These are phyloP conservation scores for Drosophila sturtevanti DNA, from an alignment of 1,140 invertebrate species.

Conservation along the genomic window DNA sequence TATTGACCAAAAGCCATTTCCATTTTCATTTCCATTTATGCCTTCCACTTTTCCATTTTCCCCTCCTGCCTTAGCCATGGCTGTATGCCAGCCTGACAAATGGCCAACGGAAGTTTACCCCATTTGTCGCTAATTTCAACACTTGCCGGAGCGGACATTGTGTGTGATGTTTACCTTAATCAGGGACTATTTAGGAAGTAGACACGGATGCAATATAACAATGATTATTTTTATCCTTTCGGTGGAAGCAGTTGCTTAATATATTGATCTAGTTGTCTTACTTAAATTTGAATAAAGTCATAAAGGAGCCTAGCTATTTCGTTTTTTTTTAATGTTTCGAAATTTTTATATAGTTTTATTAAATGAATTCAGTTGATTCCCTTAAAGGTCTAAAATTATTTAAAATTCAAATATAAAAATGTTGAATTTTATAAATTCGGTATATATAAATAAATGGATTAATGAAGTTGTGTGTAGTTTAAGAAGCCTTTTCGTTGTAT, in stretches of 20 bases:
- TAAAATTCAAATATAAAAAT: too few species aligned
- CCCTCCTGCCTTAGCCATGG: neutral
- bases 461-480: too few species aligned
- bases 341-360: too few species aligned
- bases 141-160: slow-evolving; percentile 33
- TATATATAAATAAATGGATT: too few species aligned
- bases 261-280: neutral
- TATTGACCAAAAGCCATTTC: slow-evolving; percentile 43
- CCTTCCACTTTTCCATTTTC: neutral
- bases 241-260: neutral
- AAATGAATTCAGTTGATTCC: too few species aligned
- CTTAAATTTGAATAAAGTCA: neutral
- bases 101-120: slow-evolving; percentile 62
- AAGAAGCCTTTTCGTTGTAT: too few species aligned
- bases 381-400: too few species aligned
- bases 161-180: slow-evolving; percentile 18
- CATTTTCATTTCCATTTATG: slow-evolving; percentile 35
- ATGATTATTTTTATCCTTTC: neutral
- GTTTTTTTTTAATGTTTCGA: too few species aligned
- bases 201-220: neutral
- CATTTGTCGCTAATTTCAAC: slow-evolving; percentile 62
- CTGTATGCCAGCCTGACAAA: slow-evolving; percentile 29
- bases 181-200: slow-evolving; percentile 6
- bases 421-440: too few species aligned
- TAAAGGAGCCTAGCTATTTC: too few species aligned